phyloP scores from a whole-genome alignment of 2,797 vertebrate species.

The Cirrhinus molitorella region DNA sequence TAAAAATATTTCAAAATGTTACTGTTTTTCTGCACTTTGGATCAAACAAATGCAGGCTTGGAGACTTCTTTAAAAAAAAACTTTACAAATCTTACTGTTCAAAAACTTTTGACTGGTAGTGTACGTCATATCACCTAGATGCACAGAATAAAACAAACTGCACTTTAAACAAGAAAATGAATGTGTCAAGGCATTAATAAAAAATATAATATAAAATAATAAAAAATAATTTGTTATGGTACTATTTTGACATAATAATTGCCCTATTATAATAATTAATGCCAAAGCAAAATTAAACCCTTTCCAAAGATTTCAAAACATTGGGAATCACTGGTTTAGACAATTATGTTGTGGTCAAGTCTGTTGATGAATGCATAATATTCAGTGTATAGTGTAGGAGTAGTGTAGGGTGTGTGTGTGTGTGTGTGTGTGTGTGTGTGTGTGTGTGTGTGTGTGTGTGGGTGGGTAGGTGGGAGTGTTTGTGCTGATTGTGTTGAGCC shows the following conservation, averaged over 20 bases:
- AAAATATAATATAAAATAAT: neutral
- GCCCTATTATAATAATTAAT: neutral
- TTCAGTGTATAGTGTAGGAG: neutral
- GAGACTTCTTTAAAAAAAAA: too few relatives aligned
- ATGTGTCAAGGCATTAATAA: neutral
- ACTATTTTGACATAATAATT: neutral
- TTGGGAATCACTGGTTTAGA: neutral
- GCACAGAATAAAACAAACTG: neutral
- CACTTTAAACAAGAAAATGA: neutral
- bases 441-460: constrained; percentile 58
- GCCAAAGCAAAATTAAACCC: neutral
- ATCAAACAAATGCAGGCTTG: too few relatives aligned
- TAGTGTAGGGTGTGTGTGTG: too few relatives aligned
- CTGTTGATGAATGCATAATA: neutral
- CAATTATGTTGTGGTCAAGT: neutral
- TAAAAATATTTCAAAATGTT: too few relatives aligned
- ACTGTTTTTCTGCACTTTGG: too few relatives aligned
- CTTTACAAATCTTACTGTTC: too few relatives aligned
- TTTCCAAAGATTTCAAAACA: neutral
- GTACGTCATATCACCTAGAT: neutral
- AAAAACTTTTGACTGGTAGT: too few relatives aligned
- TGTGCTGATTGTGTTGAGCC: constrained; percentile 69
- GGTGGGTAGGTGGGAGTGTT: constrained; percentile 70
- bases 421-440: constrained; percentile 20
- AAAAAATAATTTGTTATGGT: neutral